Base-by-base conservation (phyloP, 2,797 vertebrate genomes). In the Phrynocephalus forsythii region DNA sequence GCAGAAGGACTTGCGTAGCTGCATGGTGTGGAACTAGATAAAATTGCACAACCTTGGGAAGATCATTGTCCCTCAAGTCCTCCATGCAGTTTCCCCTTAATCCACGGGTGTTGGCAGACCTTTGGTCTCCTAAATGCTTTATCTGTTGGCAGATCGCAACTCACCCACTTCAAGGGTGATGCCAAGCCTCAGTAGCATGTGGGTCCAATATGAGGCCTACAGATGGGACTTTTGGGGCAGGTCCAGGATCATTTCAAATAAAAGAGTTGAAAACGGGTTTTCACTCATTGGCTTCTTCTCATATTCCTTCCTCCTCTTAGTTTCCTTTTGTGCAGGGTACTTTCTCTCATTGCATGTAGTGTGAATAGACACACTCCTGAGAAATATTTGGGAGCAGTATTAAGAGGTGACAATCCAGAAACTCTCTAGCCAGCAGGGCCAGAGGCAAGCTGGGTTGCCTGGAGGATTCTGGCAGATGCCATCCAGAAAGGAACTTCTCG, bases 71-170 rank as follows among this genome's bases (percentile, higher is more conserved):
- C 94, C 95, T 90, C 44, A 94, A 94, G 95, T 68, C 85, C 77
- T 22, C 20, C 84, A 56, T 93, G 91, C 93, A 56, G 15, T 91
- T 91, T 91, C 93, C 94, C 92, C 91, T 93, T 95, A 95, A 95
- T 96, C 91, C 48, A 13, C 77, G 0, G 22, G 78, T 50, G 13
- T 82, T 92, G 93, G 80, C 73, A 87, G 88, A 93, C 26, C 66
- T 89, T 63, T 73, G 83, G 56, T 60, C 9, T 1, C 86, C 76
- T 93, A 92, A 96, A 93, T 91, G 92, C 86, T 93, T 76, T 0
- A 0, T 86, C 91, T 92, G 83, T 89, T 71, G 91, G 93, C 92
- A 96, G 93, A 93, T 93, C 91, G 86, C 89, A 92, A n/a, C 30
- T 88, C 7, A 0, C 6, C 69, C 82, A 87, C 87, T 94, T 87